A percentile compares a stretch with the other conserved stretches of the same genome.
Conservation (phyloP, 2,113 vertebrate genomes). For the Ctenodactylus gundi region DNA sequence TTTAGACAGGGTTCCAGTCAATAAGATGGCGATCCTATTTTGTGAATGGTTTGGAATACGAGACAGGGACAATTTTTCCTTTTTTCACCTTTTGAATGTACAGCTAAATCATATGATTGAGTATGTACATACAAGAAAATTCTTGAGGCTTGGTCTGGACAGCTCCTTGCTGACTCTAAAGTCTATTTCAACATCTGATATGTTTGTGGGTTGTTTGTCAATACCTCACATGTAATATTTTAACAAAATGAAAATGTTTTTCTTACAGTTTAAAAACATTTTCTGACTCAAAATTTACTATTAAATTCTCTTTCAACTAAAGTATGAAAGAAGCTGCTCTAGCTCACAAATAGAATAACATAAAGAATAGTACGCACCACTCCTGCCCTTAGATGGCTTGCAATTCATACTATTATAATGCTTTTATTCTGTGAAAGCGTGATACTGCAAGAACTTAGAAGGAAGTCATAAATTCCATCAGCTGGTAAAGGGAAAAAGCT, state of each 20-base stretch:
- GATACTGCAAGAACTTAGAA: neutral
- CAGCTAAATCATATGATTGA: slow-evolving; percentile 54
- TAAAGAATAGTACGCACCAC: neutral
- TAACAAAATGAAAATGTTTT: neutral
- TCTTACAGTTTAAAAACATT: neutral
- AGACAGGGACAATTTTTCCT: neutral
- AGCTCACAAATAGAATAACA: neutral
- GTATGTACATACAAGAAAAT: slow-evolving; percentile 48
- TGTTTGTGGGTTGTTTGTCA: slow-evolving; percentile 25
- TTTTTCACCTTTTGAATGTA: slow-evolving; percentile 49
- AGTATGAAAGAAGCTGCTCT: neutral
- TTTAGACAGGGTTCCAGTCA: neutral
- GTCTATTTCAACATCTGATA: neutral
- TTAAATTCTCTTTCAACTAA: slow-evolving; percentile 20
- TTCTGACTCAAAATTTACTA: neutral
- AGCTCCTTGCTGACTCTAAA: neutral
- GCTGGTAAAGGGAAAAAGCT: slow-evolving; percentile 16
- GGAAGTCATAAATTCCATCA: neutral
- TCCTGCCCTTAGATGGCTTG: neutral
- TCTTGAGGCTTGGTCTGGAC: neutral
- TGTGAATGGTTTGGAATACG: slow-evolving; percentile 14
- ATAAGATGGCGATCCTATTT: neutral
- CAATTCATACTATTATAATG: neutral
- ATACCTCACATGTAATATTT: neutral
- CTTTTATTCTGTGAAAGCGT: neutral